Evolutionary conservation across 2,888 invertebrate species (phyloP).

Genomic region (Mellilla xanthometata): DNA sequence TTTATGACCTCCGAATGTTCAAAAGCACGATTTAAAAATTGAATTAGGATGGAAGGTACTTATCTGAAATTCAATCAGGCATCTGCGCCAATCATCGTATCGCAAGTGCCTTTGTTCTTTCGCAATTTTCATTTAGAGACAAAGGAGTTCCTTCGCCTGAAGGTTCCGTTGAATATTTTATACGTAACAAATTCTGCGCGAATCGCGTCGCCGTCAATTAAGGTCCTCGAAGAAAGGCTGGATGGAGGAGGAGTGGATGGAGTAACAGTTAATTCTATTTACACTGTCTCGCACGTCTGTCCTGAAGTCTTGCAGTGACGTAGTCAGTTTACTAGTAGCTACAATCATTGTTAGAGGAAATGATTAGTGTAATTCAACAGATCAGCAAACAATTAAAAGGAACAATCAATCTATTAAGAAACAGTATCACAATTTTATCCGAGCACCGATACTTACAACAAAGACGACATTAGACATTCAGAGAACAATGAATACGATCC

Average conservation of each 20-base stretch:
- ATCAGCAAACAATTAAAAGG: too few relatives aligned
- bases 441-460: conserved; percentile 9
- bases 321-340: too few relatives aligned
- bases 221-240: conserved; percentile 26
- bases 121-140: conserved; percentile 37
- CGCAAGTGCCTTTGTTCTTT: conserved; percentile 41
- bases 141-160: conserved; percentile 23
- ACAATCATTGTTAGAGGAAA: too few relatives aligned
- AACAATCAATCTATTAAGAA: too few relatives aligned
- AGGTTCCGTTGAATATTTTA: conserved; percentile 39
- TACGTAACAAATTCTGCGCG: conserved; percentile 34
- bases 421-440: background rate
- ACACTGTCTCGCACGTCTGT: conserved; percentile 25
- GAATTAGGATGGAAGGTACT: conserved; percentile 20
- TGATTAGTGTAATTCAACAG: too few relatives aligned
- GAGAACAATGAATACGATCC: conserved; percentile 27
- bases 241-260: conserved; percentile 29
- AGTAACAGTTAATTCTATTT: conserved; percentile 39
- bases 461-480: conserved; percentile 19
- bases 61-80: conserved; percentile 35
- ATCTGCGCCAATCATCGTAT: conserved; percentile 38
- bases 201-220: conserved; percentile 41
- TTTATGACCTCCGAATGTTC: conserved; percentile 5
- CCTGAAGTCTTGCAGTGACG: conserved; percentile 1
- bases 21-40: conserved; percentile 18